These are phyloP conservation scores for Oncorhynchus keta DNA, from an alignment of 2,113 vertebrate genomes.

Conservation along the genomic window DNA sequence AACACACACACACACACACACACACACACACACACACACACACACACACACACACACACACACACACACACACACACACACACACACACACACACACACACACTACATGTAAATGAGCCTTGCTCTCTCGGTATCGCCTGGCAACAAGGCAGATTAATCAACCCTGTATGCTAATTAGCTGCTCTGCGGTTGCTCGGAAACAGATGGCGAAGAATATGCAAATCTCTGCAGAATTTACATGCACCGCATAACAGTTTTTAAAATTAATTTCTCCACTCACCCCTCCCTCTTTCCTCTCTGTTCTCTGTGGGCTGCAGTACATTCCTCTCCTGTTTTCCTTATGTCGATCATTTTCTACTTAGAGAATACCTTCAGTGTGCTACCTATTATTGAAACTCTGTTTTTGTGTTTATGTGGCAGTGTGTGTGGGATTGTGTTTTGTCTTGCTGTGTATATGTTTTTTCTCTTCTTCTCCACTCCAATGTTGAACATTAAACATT, in stretches of 20 bases:
- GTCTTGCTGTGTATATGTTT: not conserved
- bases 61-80: too few relatives aligned
- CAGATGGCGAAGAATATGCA: slow-evolving; percentile 99
- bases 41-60: slow-evolving; percentile 23
- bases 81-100: slow-evolving; percentile 13
- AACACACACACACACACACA: slow-evolving; percentile 32
- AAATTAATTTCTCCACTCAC: slow-evolving; percentile 88
- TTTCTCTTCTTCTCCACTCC: too few relatives aligned
- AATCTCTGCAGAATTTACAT: slow-evolving; percentile 98
- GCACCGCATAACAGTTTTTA: slow-evolving; percentile 86
- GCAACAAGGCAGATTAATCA: slow-evolving; percentile 98
- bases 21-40: slow-evolving; percentile 18
- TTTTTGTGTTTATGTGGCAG: too few relatives aligned
- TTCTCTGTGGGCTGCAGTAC: slow-evolving; percentile 72
- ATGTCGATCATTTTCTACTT: slow-evolving; percentile 44
- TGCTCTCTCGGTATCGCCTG: slow-evolving; percentile 81
- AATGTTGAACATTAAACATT: too few relatives aligned
- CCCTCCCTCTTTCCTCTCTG: slow-evolving; percentile 58
- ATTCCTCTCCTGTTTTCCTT: slow-evolving; percentile 57
- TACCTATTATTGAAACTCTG: slow-evolving; percentile 22
- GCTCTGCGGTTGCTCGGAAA: slow-evolving; percentile 93
- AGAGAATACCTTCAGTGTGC: slow-evolving; percentile 25
- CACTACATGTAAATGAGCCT: slow-evolving; percentile 72
- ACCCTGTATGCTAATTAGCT: slow-evolving; percentile 97
- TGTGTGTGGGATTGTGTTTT: not conserved